A percentile compares a stretch with the other conserved stretches of the same genome.
These are phyloP conservation scores for Ciconia boyciana DNA, from an alignment of 2,113 vertebrate genomes.

Conservation along the genomic window DNA sequence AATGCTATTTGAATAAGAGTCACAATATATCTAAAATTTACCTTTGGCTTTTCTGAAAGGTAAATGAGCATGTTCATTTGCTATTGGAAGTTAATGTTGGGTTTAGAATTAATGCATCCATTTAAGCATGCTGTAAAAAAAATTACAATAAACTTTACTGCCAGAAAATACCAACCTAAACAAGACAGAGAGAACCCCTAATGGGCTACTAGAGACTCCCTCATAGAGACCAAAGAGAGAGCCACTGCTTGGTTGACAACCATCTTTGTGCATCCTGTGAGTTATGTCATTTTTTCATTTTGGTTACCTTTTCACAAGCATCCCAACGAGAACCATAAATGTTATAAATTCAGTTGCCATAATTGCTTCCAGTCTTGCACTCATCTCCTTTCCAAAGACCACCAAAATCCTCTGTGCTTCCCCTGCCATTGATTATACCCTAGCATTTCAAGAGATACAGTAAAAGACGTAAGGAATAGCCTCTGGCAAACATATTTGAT, in stretches of 20 bases:
- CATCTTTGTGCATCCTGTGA: not conserved
- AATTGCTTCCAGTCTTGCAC: not conserved
- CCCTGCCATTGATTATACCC: not conserved
- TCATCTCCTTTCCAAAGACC: not conserved
- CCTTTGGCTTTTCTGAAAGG: not conserved
- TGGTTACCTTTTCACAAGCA: not conserved
- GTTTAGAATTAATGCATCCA: not conserved
- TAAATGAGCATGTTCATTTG: not conserved
- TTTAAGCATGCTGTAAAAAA: not conserved
- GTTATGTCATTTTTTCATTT: accelerated
- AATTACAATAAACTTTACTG: not conserved
- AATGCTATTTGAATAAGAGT: not conserved
- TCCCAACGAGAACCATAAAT: not conserved
- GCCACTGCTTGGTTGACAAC: not conserved
- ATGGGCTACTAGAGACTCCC: not conserved
- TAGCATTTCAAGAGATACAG: not conserved
- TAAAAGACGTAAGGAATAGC: not conserved
- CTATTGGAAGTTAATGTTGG: not conserved
- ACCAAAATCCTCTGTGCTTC: not conserved
- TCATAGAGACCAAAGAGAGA: not conserved
- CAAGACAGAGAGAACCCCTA: not conserved
- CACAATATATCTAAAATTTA: not conserved
- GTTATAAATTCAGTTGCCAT: not conserved
- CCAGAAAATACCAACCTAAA: not conserved
- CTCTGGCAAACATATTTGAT: not conserved